A percentile compares a stretch with the other conserved stretches of the same genome.
These are phyloP conservation scores for Esox lucius DNA, from an alignment of 2,797 vertebrate genomes.

Conservation along the genomic window DNA sequence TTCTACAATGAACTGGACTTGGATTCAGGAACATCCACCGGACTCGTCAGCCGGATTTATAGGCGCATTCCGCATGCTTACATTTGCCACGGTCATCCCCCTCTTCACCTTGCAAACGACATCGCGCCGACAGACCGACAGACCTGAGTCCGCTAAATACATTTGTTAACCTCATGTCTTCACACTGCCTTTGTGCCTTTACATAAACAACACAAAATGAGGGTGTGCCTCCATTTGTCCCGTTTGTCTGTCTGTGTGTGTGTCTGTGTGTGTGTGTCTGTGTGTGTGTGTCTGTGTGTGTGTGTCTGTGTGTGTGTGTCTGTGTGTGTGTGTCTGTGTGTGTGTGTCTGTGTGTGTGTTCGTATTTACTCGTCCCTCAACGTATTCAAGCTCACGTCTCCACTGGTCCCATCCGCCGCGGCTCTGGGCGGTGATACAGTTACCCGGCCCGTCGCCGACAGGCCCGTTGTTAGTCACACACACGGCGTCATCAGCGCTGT, in stretches of 20 bases:
- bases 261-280: constrained; percentile 30
- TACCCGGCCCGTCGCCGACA: not conserved
- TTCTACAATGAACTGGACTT: not conserved
- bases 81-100: not conserved
- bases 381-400: not conserved
- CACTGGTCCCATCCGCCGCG: not conserved
- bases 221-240: constrained; percentile 26
- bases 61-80: not conserved
- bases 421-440: not conserved
- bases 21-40: not conserved
- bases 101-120: not conserved
- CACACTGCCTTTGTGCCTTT: not conserved
- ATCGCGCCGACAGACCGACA: not conserved
- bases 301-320: constrained; percentile 31
- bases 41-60: not conserved
- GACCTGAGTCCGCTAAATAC: not conserved
- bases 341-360: not conserved
- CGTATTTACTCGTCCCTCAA: not conserved
- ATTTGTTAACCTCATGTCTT: not conserved
- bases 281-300: constrained; percentile 27
- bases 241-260: constrained; percentile 29
- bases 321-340: constrained; percentile 29
- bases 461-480: not conserved
- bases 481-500: constrained; percentile 76
- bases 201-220: constrained; percentile 6